These are phyloP conservation scores for Amphilophus citrinellus DNA, from an alignment of 2,113 vertebrate genomes.

Conservation along the genomic window DNA sequence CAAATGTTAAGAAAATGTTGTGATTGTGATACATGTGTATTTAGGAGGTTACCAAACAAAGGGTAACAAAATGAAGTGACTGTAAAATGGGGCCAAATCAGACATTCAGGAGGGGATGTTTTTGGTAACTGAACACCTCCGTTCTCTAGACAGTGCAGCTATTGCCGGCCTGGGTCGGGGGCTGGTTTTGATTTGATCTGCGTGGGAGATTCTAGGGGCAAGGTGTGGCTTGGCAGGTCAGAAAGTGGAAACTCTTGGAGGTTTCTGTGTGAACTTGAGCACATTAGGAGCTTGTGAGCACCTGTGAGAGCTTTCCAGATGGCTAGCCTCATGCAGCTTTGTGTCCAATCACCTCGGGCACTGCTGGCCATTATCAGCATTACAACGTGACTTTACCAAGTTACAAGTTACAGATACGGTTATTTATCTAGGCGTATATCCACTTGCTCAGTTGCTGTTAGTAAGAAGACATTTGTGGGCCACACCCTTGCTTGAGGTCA, in stretches of 20 bases:
- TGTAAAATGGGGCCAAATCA: slow-evolving; percentile 12
- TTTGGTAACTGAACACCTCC: slow-evolving; percentile 61
- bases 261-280: slow-evolving; percentile 60
- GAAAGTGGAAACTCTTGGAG: slow-evolving; percentile 40
- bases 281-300: slow-evolving; percentile 22
- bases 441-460: not conserved
- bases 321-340: slow-evolving; percentile 28
- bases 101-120: slow-evolving; percentile 45
- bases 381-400: slow-evolving; percentile 19
- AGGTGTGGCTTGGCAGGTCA: slow-evolving; percentile 56
- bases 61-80: not conserved
- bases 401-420: slow-evolving; percentile 20
- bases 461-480: not conserved
- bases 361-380: slow-evolving; percentile 16
- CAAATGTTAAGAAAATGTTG: not conserved
- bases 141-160: slow-evolving; percentile 29
- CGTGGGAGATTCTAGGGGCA: slow-evolving; percentile 72
- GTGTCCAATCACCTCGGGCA: slow-evolving; percentile 53
- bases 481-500: slow-evolving; percentile 50
- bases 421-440: slow-evolving; percentile 27
- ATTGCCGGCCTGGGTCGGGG: slow-evolving; percentile 2
- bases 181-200: slow-evolving; percentile 61
- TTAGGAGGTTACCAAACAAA: not conserved
- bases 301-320: slow-evolving; percentile 17
- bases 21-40: not conserved